These are phyloP conservation scores for Acropora yongei DNA, from an alignment of 64 coral and sea anemone species.

Conservation along the genomic window DNA sequence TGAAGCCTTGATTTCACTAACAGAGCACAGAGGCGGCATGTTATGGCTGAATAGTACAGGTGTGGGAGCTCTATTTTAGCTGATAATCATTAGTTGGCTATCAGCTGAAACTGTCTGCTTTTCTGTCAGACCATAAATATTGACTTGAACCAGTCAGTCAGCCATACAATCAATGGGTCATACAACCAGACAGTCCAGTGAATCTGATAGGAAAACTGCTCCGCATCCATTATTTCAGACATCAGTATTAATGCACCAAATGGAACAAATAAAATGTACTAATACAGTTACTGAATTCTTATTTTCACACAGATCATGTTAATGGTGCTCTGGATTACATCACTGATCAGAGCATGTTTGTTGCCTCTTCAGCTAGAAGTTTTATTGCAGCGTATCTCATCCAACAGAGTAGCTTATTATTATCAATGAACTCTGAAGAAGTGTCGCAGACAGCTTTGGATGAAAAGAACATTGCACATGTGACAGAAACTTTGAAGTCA, in stretches of 20 bases:
- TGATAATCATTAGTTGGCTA: background rate
- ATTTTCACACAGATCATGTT: background rate
- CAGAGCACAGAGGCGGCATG: conserved; percentile 34
- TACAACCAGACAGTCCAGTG: background rate
- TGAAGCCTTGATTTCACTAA: conserved; percentile 33
- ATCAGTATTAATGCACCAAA: background rate
- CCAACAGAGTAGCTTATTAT: background rate
- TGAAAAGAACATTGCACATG: background rate
- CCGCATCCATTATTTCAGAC: background rate
- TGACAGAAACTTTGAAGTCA: background rate
- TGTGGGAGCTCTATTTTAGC: background rate
- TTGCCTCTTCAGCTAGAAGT: conserved; percentile 51
- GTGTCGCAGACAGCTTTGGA: background rate
- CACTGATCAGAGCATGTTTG: conserved; percentile 65
- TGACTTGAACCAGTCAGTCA: background rate
- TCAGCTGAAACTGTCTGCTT: background rate
- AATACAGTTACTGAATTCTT: background rate
- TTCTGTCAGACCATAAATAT: background rate
- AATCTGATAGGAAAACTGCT: background rate
- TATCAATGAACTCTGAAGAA: background rate
- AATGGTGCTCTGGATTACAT: conserved; percentile 30
- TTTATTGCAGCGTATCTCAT: conserved; percentile 61
- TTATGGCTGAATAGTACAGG: conserved; percentile 14
- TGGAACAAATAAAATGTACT: background rate
- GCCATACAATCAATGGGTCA: background rate